Conservation (phyloP, 2,113 vertebrate genomes). For the Cynocephalus volans region DNA sequence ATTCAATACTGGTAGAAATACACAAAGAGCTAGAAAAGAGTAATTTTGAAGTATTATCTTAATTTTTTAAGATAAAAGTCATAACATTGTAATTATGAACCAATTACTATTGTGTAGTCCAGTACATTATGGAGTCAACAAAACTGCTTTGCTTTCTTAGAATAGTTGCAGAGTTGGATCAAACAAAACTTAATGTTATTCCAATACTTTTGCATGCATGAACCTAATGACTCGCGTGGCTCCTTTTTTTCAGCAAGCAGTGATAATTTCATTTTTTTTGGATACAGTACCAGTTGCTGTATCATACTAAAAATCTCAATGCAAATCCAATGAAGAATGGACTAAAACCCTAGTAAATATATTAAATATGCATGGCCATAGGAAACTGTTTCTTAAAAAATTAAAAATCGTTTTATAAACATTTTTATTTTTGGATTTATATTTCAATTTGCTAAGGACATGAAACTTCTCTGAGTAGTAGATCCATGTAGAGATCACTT, state of each 20-base stretch:
- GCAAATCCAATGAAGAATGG: not conserved
- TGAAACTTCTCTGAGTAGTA: not conserved
- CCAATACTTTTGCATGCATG: not conserved
- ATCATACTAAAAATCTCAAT: not conserved
- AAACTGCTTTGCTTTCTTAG: conserved; percentile 28
- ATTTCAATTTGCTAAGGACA: not conserved
- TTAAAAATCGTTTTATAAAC: not conserved
- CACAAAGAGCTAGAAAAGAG: not conserved
- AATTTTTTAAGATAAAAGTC: not conserved
- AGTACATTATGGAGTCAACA: not conserved
- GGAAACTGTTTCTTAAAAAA: not conserved
- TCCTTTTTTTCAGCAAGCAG: not conserved
- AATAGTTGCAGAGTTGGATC: not conserved
- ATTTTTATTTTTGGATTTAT: conserved; percentile 24
- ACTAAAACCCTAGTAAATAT: not conserved
- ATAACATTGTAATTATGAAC: not conserved
- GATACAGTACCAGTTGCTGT: not conserved
- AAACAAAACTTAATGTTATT: not conserved
- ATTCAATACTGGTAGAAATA: not conserved
- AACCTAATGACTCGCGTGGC: not conserved
- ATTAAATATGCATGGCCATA: not conserved
- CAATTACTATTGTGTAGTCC: not conserved
- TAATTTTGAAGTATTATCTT: not conserved
- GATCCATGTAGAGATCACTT: not conserved
- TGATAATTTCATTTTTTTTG: not conserved